Evolutionary conservation across 53 echinoderm and acorn worm species (phyloP), one percentile per base, ranked within the genome.

Genomic region (Zoroaster sp.): DNA sequence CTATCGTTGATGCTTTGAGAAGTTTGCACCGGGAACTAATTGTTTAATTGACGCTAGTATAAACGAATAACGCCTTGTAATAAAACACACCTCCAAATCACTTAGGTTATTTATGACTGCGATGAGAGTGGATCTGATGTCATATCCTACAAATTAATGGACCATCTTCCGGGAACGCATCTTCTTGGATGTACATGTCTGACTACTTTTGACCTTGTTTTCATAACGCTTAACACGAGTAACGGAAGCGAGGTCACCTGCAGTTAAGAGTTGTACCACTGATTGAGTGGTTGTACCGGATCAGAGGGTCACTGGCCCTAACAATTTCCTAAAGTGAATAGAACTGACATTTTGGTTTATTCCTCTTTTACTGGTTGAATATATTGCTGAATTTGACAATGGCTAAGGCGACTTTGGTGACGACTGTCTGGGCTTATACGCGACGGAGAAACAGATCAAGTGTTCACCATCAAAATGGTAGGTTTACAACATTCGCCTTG

Each of bases 351-450:
- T 59, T 25, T 59, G 2, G 63, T 9, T 21, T 21, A 25, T 8
- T 59, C 63, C 1, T 8, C 11, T 59, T 59, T 25, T 28, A 59
- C 28, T 59, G 55, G 25, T 55, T 55, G 25, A 55, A 23, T 55
- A 9, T 55, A n/a, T 53, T 76, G 77, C 28, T 47, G 52, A 4
- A 77, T 32, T 51, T 35, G 4, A 77, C 31, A 35, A 66, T 81
- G 66, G 81, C 81, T 31, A 81, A 66, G 39, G 65, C 54, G 40
- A 39, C 67, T 37, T 36, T 81, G 44, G 67, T 66, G 40, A 81
- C 81, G 17, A 81, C 81, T 13, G 81, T 81, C 43, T 81, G 81
- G 81, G 81, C 81, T n/a, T 81, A 81, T 28, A 55, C 81, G 32
- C 23, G 81, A 30, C 66, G 81, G 17, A 21, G 81, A 28, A 65